Percentiles rank a stretch among this genome's conserved stretches.
These are phyloP conservation scores for Ectropis grisescens DNA, from an alignment of 1,140 invertebrate species.

Conservation along the genomic window DNA sequence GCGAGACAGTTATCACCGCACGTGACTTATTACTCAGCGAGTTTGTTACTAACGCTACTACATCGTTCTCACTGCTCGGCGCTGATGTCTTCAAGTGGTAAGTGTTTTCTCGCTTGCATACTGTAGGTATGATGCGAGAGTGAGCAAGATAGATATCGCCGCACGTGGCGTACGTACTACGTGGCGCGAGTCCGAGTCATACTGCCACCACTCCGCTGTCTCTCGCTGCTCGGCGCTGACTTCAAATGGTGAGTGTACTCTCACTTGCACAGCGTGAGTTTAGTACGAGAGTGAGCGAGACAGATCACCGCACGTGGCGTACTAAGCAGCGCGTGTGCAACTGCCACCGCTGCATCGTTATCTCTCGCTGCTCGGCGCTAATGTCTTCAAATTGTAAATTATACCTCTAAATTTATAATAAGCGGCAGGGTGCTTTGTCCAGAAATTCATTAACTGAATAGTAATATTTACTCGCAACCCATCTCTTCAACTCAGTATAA, in stretches of 20 bases:
- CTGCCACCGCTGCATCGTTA: conserved; percentile 93
- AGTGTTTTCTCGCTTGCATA: not conserved
- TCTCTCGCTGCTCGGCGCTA: conserved; percentile 86
- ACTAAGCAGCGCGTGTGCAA: conserved; percentile 94
- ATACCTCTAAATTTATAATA: no score
- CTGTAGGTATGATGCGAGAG: no score
- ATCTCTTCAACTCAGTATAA: no score
- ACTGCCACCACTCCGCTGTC: conserved; percentile 91
- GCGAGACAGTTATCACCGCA: not conserved
- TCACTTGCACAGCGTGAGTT: not conserved
- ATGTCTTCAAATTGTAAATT: conserved; percentile 90
- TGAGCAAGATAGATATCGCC: not conserved
- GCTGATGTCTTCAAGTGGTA: not conserved
- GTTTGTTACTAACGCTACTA: not conserved
- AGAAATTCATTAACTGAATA: no score
- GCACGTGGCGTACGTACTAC: not conserved
- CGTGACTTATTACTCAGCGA: not conserved
- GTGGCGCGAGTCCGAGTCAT: no score
- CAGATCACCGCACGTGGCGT: conserved; percentile 83
- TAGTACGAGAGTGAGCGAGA: not conserved
- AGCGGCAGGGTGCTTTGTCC: no score
- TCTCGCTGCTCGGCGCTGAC: conserved; percentile 87
- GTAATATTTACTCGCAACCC: no score
- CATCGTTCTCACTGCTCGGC: not conserved
- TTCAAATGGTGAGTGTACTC: conserved; percentile 78